phyloP scores from a whole-genome alignment of 2,888 invertebrate species.

The Melinaea menophilus region DNA sequence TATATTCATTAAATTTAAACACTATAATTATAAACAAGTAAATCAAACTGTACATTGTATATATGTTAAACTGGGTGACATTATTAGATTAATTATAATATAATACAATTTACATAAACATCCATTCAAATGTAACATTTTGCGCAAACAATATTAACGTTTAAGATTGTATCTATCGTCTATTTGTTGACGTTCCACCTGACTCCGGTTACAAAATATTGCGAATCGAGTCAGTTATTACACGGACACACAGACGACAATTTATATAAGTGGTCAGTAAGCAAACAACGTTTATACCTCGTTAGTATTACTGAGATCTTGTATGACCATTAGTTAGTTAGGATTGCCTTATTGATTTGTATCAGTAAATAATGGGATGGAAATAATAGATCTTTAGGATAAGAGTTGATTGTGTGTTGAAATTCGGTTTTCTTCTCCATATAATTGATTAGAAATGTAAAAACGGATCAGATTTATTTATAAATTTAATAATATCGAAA shows the following conservation, averaged over 20 bases:
- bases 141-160: not conserved
- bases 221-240: conserved; percentile 20
- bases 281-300: conserved; percentile 15
- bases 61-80: too few species aligned
- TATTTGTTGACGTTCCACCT: conserved; percentile 23
- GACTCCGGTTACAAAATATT: conserved; percentile 23
- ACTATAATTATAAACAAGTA: too few species aligned
- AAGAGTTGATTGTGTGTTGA: too few species aligned
- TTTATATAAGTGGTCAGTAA: conserved; percentile 26
- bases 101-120: conserved; percentile 1
- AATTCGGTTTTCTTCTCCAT: too few species aligned
- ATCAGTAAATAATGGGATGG: too few species aligned
- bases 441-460: too few species aligned
- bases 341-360: not conserved
- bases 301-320: not conserved
- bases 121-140: not conserved
- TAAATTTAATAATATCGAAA: too few species aligned
- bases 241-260: conserved; percentile 28
- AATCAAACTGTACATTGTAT: too few species aligned
- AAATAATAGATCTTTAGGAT: too few species aligned
- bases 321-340: not conserved
- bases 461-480: too few species aligned
- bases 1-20: too few species aligned
- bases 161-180: not conserved
- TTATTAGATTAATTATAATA: not conserved